Base-by-base conservation (phyloP, 23 tunicate genomes). In the Trididemnum miniatum region DNA sequence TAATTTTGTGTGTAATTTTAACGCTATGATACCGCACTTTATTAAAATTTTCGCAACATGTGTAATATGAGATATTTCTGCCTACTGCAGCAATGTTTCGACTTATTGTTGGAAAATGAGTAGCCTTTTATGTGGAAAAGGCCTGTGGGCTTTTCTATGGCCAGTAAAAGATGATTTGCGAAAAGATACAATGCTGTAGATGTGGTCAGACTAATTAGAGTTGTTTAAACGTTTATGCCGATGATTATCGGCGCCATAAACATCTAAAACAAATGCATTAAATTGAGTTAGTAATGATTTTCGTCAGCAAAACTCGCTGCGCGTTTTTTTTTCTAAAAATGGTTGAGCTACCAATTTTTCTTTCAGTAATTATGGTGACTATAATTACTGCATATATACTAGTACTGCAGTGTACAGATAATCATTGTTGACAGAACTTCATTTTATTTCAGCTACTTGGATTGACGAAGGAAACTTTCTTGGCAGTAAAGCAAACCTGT, bases 391-490 rank as follows among this genome's bases (percentile, higher is more conserved):
- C n/a, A n/a, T n/a, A n/a, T n/a, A n/a, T n/a, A n/a, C n/a, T n/a
- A n/a, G n/a, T n/a, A n/a, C n/a, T n/a, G n/a, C n/a, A n/a, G n/a
- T n/a, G n/a, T n/a, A n/a, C n/a, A n/a, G n/a, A 44, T 15, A 44
- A 44, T 44, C 54, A 44, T 44, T 44, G 54, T 15, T 44, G 54
- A 44, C 9, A 44, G 9, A 44, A 44, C 54, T 9, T 44, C 15
- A 44, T 44, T 44, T 69, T 69, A 15, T 69, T 69, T 32, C 75
- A 69, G 75, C 31, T 69, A 5, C 75, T 37, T 69, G 54, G 54
- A 44, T 44, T 44, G 15, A 44, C 54, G 9, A 44, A 44, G 54
- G 54, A 44, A 44, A 44, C 54, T 44, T 69, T 69, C 37, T 32
- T 69, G 37, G 75, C 75, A 7, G 38, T 69, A 4, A 7, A 25